phyloP scores from a whole-genome alignment of 2,888 invertebrate genomes.

The Lampropteryx suffumata region DNA sequence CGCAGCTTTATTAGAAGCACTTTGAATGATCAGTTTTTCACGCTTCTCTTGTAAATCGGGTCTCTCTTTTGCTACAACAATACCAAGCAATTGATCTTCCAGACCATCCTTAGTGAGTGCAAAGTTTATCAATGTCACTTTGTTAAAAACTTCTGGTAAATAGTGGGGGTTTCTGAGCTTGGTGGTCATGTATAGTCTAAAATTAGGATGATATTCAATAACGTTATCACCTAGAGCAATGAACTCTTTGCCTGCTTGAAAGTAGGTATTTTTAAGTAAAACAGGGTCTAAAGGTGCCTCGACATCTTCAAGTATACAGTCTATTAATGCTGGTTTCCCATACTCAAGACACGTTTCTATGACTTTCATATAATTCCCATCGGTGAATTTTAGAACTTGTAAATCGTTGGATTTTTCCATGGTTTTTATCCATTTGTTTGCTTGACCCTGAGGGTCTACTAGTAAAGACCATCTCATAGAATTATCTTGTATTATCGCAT shows the following conservation, averaged over 20 bases:
- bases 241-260: constrained; percentile 88
- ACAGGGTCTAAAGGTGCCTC: constrained; percentile 91
- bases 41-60: constrained; percentile 92
- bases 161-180: constrained; percentile 93
- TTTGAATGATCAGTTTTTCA: constrained; percentile 89
- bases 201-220: constrained; percentile 89
- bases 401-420: constrained; percentile 89
- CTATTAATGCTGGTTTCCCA: constrained; percentile 90
- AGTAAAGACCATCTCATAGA: constrained; percentile 91
- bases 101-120: constrained; percentile 91
- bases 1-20: constrained; percentile 90
- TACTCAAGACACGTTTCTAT: constrained; percentile 89
- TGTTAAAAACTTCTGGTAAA: constrained; percentile 91
- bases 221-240: constrained; percentile 91
- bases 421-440: constrained; percentile 92
- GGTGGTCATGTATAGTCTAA: constrained; percentile 91
- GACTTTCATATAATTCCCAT: constrained; percentile 88
- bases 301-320: constrained; percentile 89
- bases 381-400: constrained; percentile 88
- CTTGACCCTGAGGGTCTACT: constrained; percentile 93
- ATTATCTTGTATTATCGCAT: constrained; percentile 91
- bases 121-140: constrained; percentile 92
- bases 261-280: constrained; percentile 88
- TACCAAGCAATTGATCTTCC: constrained; percentile 92
- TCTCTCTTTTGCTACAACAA: constrained; percentile 92